Evolutionary conservation across 2,888 invertebrate genomes (phyloP), one percentile per base, ranked within the genome.

Genomic region (Drosophila nr. fundita): DNA sequence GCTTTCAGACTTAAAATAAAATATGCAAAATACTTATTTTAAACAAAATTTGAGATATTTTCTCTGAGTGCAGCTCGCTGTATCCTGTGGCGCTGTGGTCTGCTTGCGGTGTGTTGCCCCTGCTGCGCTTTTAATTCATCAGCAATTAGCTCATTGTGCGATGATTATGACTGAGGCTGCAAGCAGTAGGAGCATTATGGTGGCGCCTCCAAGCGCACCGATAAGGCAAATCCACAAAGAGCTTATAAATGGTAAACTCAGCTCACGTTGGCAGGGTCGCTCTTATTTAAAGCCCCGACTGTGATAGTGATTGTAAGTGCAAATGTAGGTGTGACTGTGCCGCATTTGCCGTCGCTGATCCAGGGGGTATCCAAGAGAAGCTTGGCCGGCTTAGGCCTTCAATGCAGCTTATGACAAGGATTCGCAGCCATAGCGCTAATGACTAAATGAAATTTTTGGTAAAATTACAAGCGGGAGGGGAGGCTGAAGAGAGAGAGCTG

Each of bases 161-260:
- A 6, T 21, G n/a, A 24, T 36, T 49, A 61, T 65, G 77, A 50
- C 63, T 38, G 59, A 13, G 54, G 24, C 15, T 15, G 45, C 45
- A 15, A 67, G 71, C 57, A 27, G 27, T 13, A 45, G 11, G 45
- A 27, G 34, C 62, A 54, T 27, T 69, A 69, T 55, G 59, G 24
- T 36, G 21, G 57, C 34, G 57, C 57, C 71, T n/a, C 18, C 38
- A 27, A 27, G 8, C n/a, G 7, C 38, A 57, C 24, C 15, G 38
- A 59, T 10, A 34, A 21, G 58, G 45, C 55, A 82, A 82, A 82
- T 80, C 87, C 89, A 83, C 87, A 90, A 87, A 70, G 88, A 90
- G 90, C 90, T 87, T 86, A 82, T 62, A 57, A 75, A 83, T 84
- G 82, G 76, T 84, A 82, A 86, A 78, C 85, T 36, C 50, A 54